These are phyloP conservation scores for Cosmia trapezina DNA, from an alignment of 2,888 invertebrate genomes.

Conservation along the genomic window DNA sequence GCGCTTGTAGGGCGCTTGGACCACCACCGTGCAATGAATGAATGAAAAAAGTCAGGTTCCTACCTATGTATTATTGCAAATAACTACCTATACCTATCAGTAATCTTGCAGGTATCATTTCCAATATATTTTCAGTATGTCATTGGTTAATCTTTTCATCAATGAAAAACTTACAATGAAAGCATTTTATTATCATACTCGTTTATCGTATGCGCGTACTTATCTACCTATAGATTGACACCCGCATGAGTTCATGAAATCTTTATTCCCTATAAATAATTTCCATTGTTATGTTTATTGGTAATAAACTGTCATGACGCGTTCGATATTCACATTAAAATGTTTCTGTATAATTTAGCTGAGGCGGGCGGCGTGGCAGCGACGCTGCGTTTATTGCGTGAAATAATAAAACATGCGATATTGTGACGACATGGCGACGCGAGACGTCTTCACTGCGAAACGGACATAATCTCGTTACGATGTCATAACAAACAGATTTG, in stretches of 20 bases:
- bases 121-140: conserved; percentile 14
- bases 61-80: conserved; percentile 1
- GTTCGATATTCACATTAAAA: conserved; percentile 81
- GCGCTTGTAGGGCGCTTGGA: too few species aligned
- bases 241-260: conserved; percentile 79
- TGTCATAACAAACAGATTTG: conserved; percentile 91
- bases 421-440: conserved; percentile 85
- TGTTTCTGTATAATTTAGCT: conserved; percentile 82
- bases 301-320: conserved; percentile 79
- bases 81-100: not conserved
- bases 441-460: conserved; percentile 86
- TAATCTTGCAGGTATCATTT: conserved; percentile 1
- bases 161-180: conserved; percentile 62
- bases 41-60: not conserved
- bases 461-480: conserved; percentile 90
- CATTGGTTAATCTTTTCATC: conserved; percentile 44
- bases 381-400: conserved; percentile 81
- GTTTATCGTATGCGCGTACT: conserved; percentile 63
- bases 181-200: conserved; percentile 57
- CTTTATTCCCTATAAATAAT: conserved; percentile 78
- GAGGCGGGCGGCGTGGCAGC: conserved; percentile 63
- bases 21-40: too few species aligned
- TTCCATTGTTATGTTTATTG: conserved; percentile 81
- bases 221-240: conserved; percentile 73
- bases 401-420: conserved; percentile 88